These are phyloP conservation scores for Battus philenor DNA, from an alignment of 1,140 invertebrate genomes.

Conservation along the genomic window DNA sequence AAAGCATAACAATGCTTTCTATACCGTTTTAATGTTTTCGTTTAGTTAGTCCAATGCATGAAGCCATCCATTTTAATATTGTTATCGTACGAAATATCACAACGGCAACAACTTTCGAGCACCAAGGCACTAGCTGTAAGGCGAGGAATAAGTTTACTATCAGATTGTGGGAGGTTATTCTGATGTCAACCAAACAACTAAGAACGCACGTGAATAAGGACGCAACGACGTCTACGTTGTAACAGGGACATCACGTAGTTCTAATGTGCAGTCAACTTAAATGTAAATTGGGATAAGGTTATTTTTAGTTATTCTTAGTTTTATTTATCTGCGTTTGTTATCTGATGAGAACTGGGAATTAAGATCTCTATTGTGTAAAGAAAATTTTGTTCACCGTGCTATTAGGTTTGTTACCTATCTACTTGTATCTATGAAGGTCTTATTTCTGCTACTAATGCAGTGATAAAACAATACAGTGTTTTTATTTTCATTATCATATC, in stretches of 20 bases:
- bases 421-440: too few species aligned
- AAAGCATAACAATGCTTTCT: neutral
- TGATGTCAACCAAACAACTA: slow-evolving; percentile 21
- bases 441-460: too few species aligned
- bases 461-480: too few species aligned
- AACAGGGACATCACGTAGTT: slow-evolving; percentile 19
- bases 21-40: neutral
- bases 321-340: too few species aligned
- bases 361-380: too few species aligned
- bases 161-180: slow-evolving; percentile 25
- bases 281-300: too few species aligned
- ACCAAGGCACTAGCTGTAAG: slow-evolving; percentile 18
- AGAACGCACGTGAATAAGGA: slow-evolving; percentile 26
- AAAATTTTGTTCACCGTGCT: too few species aligned
- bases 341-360: too few species aligned
- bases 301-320: too few species aligned
- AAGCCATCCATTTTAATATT: slow-evolving; percentile 12
- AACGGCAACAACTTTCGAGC: slow-evolving; percentile 21
- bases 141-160: slow-evolving; percentile 18
- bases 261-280: slow-evolving; percentile 3
- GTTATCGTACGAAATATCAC: slow-evolving; percentile 21
- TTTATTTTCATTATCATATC: too few species aligned
- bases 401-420: too few species aligned
- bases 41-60: neutral
- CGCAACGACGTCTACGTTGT: slow-evolving; percentile 12